A percentile compares a stretch with the other conserved stretches of the same genome.
Conservation (phyloP, 2,888 invertebrate species). For the Polydesmus complanatus region DNA sequence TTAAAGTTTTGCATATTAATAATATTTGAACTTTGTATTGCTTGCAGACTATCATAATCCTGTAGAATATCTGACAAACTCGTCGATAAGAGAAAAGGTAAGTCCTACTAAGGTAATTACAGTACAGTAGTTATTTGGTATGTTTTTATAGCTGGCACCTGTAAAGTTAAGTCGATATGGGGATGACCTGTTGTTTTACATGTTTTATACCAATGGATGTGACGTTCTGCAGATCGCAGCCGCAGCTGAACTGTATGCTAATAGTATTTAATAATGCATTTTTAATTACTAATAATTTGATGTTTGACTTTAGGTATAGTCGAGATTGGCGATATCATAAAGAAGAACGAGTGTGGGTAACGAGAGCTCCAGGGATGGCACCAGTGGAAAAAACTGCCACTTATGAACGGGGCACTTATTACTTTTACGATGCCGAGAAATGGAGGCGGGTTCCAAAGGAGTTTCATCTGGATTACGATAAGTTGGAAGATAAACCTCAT, state of each 20-base stretch:
- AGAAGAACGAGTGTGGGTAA: conserved; percentile 97
- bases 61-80: conserved; percentile 95
- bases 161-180: conserved; percentile 93
- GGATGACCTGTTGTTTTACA: conserved; percentile 96
- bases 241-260: conserved; percentile 84
- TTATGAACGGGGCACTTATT: conserved; percentile 97
- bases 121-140: not conserved
- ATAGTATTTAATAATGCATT: not conserved
- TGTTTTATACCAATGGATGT: conserved; percentile 98
- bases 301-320: conserved; percentile 55
- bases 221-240: conserved; percentile 96
- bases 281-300: not conserved
- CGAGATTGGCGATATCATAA: conserved; percentile 99
- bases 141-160: conserved; percentile 56
- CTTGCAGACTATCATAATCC: conserved; percentile 80
- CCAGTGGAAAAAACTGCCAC: conserved; percentile 88
- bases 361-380: conserved; percentile 87
- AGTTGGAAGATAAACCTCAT: conserved; percentile 85
- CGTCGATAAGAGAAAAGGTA: conserved; percentile 59
- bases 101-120: conserved; percentile 11
- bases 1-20: no score
- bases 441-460: conserved; percentile 99
- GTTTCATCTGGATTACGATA: conserved; percentile 97
- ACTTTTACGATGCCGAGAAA: conserved; percentile 96
- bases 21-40: no score